Evolutionary conservation across 1,140 invertebrate genomes (phyloP).

Genomic region (Euura saliciscinereae): DNA sequence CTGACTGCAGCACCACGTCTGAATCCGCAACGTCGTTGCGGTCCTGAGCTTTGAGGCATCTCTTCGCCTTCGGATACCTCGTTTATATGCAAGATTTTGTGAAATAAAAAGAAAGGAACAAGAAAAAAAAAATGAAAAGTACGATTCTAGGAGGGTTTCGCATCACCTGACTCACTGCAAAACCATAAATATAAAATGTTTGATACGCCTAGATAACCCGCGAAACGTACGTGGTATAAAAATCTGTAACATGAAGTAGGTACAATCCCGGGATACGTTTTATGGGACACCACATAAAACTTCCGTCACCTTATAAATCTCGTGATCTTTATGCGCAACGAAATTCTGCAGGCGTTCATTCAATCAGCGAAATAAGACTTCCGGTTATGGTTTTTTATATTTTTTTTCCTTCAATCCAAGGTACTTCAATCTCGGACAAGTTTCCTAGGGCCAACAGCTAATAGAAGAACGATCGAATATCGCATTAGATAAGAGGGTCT

Average conservation of each 20-base stretch:
- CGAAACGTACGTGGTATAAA: background rate
- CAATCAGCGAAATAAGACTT: too few species aligned
- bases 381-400: too few species aligned
- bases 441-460: background rate
- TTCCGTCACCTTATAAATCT: background rate
- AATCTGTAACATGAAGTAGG: background rate
- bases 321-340: too few species aligned
- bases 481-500: constrained; percentile 1
- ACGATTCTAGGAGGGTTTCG: background rate
- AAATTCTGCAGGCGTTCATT: too few species aligned
- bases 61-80: background rate
- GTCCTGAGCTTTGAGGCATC: background rate
- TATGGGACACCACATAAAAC: background rate
- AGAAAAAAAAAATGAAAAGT: background rate
- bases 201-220: too few species aligned
- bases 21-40: background rate
- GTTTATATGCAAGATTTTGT: constrained; percentile 1
- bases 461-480: background rate
- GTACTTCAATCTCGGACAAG: too few species aligned
- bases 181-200: background rate
- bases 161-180: background rate
- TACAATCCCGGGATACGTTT: background rate
- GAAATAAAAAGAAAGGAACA: too few species aligned
- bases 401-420: too few species aligned
- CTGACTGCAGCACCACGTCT: background rate